phyloP scores from a whole-genome alignment of 2,797 vertebrate species.

The Cetoscarus ocellatus region DNA sequence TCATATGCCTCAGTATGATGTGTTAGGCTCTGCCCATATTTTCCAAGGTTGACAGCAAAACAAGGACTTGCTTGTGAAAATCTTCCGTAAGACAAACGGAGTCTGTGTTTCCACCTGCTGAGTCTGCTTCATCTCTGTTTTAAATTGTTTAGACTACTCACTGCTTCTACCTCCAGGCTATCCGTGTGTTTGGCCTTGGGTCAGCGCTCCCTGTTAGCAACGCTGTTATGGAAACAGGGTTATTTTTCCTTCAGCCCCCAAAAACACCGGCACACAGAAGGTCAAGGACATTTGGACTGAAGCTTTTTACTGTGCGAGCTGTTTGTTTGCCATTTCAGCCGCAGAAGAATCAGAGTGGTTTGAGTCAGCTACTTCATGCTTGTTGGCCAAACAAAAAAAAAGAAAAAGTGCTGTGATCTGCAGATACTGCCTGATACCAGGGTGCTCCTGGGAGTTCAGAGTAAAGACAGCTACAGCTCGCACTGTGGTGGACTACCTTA shows the following conservation, averaged over 20 bases:
- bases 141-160: constrained; percentile 18
- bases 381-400: constrained; percentile 48
- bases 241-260: constrained; percentile 34
- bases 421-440: constrained; percentile 5
- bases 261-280: constrained; percentile 34
- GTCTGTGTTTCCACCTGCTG: constrained; percentile 6
- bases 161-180: constrained; percentile 7
- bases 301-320: constrained; percentile 20
- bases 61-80: background rate
- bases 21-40: constrained; percentile 20
- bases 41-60: background rate
- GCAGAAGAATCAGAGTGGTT: constrained; percentile 10
- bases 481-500: no score
- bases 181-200: constrained; percentile 51
- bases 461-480: no score
- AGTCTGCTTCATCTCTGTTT: constrained; percentile 8
- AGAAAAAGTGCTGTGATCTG: background rate
- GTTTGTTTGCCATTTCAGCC: constrained; percentile 32
- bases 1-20: no score
- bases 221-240: constrained; percentile 65
- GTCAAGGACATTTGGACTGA: constrained; percentile 43
- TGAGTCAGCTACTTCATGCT: constrained; percentile 23
- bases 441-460: background rate
- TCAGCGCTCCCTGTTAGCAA: constrained; percentile 38
- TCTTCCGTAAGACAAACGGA: no score